phyloP scores from a whole-genome alignment of 2,113 vertebrate species.

The Sclerurus mexicanus region DNA sequence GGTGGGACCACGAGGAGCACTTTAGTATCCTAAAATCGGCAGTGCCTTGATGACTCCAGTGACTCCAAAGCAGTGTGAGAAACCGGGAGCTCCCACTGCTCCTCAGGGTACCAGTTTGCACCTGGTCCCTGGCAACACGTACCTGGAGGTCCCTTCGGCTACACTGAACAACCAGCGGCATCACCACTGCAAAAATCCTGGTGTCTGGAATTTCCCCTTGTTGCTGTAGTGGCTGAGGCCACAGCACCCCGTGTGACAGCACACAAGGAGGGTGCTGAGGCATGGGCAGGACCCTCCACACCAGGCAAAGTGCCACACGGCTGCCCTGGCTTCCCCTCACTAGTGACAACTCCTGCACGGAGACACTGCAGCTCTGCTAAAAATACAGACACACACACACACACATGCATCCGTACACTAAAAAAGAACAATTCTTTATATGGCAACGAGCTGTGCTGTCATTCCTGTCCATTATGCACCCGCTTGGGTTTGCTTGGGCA shows the following conservation, averaged over 20 bases:
- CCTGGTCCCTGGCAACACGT: background rate
- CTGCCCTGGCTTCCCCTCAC: background rate
- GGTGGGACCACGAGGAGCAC: background rate
- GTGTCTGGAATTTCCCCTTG: background rate
- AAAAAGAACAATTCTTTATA: background rate
- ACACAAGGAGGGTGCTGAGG: background rate
- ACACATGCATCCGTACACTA: background rate
- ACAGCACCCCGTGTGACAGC: rapidly evolving
- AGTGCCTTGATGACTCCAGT: background rate
- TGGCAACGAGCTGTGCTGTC: background rate
- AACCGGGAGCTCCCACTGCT: background rate
- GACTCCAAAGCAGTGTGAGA: background rate
- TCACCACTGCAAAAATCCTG: background rate
- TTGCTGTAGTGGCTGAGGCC: rapidly evolving
- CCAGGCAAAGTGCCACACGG: background rate
- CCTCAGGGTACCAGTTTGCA: background rate
- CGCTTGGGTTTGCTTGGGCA: background rate
- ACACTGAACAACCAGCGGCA: background rate
- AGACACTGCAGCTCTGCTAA: constrained; percentile 19
- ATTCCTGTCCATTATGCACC: background rate
- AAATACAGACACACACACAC: background rate
- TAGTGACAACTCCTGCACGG: background rate
- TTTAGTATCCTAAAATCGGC: background rate
- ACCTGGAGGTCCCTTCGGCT: background rate
- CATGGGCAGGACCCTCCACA: background rate